Conservation (phyloP, 1,140 invertebrate species). For the Chrysomallon squamiferum region DNA sequence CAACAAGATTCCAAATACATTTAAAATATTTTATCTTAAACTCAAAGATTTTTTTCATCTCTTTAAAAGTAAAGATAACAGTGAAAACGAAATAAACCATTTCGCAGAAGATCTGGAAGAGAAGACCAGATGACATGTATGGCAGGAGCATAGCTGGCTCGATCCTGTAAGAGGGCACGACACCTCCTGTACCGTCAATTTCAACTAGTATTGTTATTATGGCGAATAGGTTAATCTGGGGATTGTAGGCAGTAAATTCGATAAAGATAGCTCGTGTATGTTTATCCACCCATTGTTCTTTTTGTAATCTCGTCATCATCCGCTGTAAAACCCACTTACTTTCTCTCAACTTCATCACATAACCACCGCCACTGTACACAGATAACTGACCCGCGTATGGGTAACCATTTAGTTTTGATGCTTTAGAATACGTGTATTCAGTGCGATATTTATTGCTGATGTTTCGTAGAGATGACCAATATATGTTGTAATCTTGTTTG, state of each 20-base stretch:
- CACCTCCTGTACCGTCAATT: conserved; percentile 66
- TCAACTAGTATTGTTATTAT: conserved; percentile 66
- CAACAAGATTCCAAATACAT: conserved; percentile 65
- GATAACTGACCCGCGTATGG: conserved; percentile 64
- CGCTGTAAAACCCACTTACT: conserved; percentile 49
- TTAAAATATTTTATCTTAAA: conserved; percentile 55
- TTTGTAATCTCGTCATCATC: conserved; percentile 59
- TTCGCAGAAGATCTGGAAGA: conserved; percentile 56
- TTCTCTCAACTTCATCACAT: conserved; percentile 65
- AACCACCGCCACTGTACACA: conserved; percentile 69
- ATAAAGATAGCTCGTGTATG: conserved; percentile 68
- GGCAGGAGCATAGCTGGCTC: conserved; percentile 63
- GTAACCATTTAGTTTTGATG: conserved; percentile 61
- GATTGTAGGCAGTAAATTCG: conserved; percentile 70
- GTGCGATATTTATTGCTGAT: conserved; percentile 11
- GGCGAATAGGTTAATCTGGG: conserved; percentile 67
- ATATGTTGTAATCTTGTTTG: conserved; percentile 37
- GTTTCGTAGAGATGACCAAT: conserved; percentile 49
- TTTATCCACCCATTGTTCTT: conserved; percentile 67
- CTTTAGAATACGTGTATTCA: conserved; percentile 60
- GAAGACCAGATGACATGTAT: conserved; percentile 46
- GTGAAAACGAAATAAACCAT: conserved; percentile 64
- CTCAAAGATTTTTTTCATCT: conserved; percentile 40
- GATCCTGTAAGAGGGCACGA: conserved; percentile 66
- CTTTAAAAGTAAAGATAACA: conserved; percentile 57